Conservation (phyloP, 1,140 invertebrate species). For the Aricia agestis region DNA sequence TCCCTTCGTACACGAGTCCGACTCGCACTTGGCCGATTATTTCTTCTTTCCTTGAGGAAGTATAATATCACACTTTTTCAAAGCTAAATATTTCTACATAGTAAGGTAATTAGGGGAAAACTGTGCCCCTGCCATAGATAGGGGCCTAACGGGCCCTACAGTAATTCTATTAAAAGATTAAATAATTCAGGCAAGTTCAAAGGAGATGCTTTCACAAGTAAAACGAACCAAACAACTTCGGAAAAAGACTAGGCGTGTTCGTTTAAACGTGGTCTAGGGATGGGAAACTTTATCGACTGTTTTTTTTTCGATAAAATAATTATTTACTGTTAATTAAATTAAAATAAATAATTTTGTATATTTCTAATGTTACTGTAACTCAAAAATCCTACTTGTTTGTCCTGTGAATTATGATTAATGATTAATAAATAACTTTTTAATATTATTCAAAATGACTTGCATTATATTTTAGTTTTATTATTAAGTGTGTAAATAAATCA, state of each 20-base stretch:
- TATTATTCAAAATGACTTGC: neutral
- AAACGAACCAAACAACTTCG: slow-evolving; percentile 65
- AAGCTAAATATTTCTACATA: slow-evolving; percentile 27
- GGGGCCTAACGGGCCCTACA: slow-evolving; percentile 43
- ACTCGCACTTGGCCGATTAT: no score
- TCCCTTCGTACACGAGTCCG: no score
- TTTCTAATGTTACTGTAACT: no score
- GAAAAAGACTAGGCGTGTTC: slow-evolving; percentile 52
- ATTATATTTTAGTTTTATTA: slow-evolving; percentile 5
- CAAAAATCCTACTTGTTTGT: no score
- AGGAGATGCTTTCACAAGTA: slow-evolving; percentile 69
- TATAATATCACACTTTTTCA: neutral
- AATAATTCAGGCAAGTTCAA: slow-evolving; percentile 71
- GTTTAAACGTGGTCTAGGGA: slow-evolving; percentile 39
- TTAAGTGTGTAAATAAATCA: neutral
- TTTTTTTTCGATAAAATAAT: neutral
- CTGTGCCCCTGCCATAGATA: slow-evolving; percentile 46
- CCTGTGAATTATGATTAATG: no score
- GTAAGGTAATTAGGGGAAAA: slow-evolving; percentile 33
- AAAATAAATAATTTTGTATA: no score
- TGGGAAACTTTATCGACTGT: slow-evolving; percentile 21
- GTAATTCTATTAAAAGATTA: slow-evolving; percentile 74
- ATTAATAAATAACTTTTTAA: no score
- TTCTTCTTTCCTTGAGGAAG: no score
- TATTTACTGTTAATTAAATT: no score